phyloP scores from a whole-genome alignment of 2,113 vertebrate genomes.

The Lophotis ruficrista region DNA sequence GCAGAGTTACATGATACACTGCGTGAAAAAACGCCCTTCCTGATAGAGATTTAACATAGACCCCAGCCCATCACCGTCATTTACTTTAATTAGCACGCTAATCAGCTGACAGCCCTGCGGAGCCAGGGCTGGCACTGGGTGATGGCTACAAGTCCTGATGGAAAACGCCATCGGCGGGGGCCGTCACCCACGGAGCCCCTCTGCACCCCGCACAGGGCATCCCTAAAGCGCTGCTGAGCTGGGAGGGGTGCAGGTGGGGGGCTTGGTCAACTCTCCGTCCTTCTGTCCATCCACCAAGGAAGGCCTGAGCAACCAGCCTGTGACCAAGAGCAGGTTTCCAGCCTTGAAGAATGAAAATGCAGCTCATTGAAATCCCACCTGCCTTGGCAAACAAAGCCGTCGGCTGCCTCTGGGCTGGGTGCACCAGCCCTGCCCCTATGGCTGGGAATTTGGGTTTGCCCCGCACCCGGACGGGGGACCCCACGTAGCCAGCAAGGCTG shows the following conservation, averaged over 20 bases:
- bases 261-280: neutral
- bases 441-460: neutral
- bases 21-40: neutral
- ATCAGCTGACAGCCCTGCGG: neutral
- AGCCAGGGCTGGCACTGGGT: neutral
- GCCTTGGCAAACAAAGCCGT: neutral
- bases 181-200: neutral
- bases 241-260: neutral
- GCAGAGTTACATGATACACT: neutral
- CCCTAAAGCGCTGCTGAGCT: neutral
- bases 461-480: fast-evolving
- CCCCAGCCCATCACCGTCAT: neutral
- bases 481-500: neutral
- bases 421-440: neutral
- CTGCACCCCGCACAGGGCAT: neutral
- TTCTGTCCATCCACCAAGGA: fast-evolving
- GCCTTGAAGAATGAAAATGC: neutral
- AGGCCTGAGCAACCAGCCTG: neutral
- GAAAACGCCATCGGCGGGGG: neutral
- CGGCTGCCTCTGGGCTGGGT: neutral
- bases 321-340: conserved; percentile 20
- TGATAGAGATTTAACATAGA: fast-evolving
- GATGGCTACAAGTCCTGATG: neutral
- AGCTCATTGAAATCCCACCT: conserved; percentile 14
- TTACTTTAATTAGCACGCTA: neutral